These are phyloP conservation scores for Doryteuthis pealeii DNA, from an alignment of 1,140 invertebrate species.

Conservation along the genomic window DNA sequence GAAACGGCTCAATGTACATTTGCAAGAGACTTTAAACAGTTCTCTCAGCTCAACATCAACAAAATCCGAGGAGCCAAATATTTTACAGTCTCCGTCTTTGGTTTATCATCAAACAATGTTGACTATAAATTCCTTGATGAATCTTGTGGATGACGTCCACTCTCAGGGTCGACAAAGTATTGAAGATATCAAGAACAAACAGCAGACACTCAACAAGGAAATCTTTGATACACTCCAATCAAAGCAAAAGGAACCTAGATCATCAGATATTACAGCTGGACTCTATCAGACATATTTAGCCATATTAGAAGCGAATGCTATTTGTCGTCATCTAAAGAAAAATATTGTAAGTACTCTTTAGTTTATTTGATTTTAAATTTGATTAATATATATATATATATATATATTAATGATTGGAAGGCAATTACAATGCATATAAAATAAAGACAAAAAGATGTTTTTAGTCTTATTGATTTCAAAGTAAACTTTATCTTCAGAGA, in stretches of 20 bases:
- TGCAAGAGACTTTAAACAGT: not conserved
- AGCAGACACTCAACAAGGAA: not conserved
- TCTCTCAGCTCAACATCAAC: not conserved
- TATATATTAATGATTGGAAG: too few relatives aligned
- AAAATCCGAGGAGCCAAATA: not conserved
- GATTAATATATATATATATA: not conserved
- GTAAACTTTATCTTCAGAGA: too few relatives aligned
- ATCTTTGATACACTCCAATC: not conserved
- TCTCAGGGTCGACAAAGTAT: not conserved
- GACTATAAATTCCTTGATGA: not conserved
- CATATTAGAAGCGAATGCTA: not conserved
- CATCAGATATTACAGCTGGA: not conserved
- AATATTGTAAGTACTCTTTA: not conserved
- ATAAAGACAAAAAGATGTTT: too few relatives aligned
- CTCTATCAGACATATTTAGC: not conserved
- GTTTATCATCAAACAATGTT: constrained; percentile 3
- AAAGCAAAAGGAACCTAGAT: not conserved
- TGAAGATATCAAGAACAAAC: not conserved
- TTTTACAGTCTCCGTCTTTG: not conserved
- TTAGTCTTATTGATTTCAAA: too few relatives aligned
- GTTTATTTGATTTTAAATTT: not conserved
- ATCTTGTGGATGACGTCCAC: not conserved
- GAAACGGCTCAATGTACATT: not conserved
- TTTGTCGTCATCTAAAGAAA: constrained; percentile 4
- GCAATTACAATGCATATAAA: too few relatives aligned